phyloP scores from a whole-genome alignment of 2,888 invertebrate genomes.

The Atherix ibis region DNA sequence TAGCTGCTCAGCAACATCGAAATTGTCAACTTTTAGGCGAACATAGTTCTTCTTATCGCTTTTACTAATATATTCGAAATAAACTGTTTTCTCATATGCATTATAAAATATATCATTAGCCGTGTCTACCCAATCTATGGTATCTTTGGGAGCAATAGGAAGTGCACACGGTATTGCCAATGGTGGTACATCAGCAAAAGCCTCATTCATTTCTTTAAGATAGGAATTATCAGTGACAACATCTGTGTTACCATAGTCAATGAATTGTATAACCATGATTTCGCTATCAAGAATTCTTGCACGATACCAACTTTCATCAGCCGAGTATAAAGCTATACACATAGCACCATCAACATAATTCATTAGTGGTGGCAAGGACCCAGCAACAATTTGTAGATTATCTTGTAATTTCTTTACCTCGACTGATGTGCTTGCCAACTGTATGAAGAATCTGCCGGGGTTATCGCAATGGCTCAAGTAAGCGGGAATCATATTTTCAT shows the following conservation, averaged over 20 bases:
- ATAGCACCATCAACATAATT: constrained; percentile 43
- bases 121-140: constrained; percentile 48
- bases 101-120: constrained; percentile 41
- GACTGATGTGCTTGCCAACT: constrained; percentile 40
- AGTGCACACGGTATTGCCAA: constrained; percentile 49
- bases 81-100: constrained; percentile 23
- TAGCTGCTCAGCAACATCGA: constrained; percentile 44
- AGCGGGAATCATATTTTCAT: constrained; percentile 29
- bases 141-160: constrained; percentile 46
- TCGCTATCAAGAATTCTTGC: constrained; percentile 73
- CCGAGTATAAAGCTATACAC: constrained; percentile 65
- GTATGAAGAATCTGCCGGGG: constrained; percentile 62
- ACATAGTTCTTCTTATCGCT: constrained; percentile 34
- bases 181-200: constrained; percentile 38
- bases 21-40: constrained; percentile 43
- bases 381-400: constrained; percentile 43
- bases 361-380: constrained; percentile 37
- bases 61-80: constrained; percentile 30
- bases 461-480: constrained; percentile 56
- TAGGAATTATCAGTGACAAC: constrained; percentile 46
- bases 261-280: constrained; percentile 58
- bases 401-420: constrained; percentile 45
- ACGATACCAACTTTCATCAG: constrained; percentile 82
- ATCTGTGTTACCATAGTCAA: constrained; percentile 68
- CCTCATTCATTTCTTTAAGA: constrained; percentile 45